These are phyloP conservation scores for Ceratosolen solmsi DNA, from an alignment of 1,140 invertebrate genomes.

Conservation along the genomic window DNA sequence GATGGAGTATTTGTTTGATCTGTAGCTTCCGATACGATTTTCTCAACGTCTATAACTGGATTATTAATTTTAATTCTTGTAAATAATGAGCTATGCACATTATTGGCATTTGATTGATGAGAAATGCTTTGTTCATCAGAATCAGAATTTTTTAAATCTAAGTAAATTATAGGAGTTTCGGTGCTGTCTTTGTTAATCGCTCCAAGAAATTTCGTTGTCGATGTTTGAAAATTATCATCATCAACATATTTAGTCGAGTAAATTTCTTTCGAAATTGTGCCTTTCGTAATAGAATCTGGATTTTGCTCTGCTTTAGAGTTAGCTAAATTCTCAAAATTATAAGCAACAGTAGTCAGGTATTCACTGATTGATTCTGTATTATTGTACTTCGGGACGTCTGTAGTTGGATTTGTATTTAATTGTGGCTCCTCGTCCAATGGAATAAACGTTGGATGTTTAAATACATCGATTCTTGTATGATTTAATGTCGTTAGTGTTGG, in stretches of 20 bases:
- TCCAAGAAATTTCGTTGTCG: not conserved
- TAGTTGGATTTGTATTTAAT: not conserved
- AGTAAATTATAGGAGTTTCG: conserved; percentile 48
- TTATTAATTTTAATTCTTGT: conserved; percentile 64
- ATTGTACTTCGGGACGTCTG: not conserved
- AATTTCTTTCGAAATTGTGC: not conserved
- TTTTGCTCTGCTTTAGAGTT: conserved; percentile 3
- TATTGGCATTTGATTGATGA: conserved; percentile 36
- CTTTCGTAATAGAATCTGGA: not conserved
- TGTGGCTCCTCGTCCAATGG: too few relatives aligned
- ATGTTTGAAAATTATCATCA: not conserved
- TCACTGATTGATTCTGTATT: not conserved
- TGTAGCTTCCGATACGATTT: conserved; percentile 59
- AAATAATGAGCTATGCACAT: conserved; percentile 59
- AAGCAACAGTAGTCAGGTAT: not conserved
- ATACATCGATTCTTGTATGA: not conserved
- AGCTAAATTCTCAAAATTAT: not conserved
- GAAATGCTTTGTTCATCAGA: conserved; percentile 3
- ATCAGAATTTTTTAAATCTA: conserved; percentile 26
- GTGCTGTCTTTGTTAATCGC: conserved; percentile 13
- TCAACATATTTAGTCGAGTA: not conserved
- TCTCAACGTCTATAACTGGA: conserved; percentile 59
- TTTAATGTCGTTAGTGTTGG: conserved; percentile 11
- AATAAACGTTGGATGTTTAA: not conserved
- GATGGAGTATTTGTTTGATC: conserved; percentile 44